Conservation (phyloP, 2,888 invertebrate genomes). For the Melikaiella ostensackeni region DNA sequence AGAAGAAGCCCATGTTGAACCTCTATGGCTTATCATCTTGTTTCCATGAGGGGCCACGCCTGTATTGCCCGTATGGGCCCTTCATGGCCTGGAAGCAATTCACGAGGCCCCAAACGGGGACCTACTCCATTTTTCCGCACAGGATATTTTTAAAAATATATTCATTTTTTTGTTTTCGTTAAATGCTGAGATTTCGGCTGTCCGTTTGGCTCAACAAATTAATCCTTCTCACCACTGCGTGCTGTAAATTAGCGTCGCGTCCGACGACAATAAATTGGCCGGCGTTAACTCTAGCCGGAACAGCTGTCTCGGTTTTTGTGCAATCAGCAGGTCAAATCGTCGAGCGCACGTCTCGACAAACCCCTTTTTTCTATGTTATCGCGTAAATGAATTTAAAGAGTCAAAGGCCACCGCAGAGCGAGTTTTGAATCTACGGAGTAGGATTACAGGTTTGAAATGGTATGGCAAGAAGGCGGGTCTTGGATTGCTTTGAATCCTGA, state of each 20-base stretch:
- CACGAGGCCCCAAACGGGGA: no score
- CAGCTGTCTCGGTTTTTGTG: slow-evolving; percentile 60
- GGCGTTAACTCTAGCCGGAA: slow-evolving; percentile 61
- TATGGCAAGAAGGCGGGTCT: neutral
- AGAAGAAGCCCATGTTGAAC: no score
- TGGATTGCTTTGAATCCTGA: slow-evolving; percentile 19
- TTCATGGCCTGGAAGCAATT: no score
- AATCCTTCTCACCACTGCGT: slow-evolving; percentile 56
- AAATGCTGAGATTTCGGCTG: slow-evolving; percentile 48
- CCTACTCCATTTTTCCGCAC: no score
- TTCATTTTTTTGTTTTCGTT: slow-evolving; percentile 10
- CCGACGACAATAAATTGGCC: slow-evolving; percentile 64
- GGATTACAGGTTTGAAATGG: slow-evolving; percentile 33
- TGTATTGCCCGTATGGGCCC: no score
- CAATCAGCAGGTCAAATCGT: slow-evolving; percentile 61
- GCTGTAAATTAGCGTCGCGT: slow-evolving; percentile 59
- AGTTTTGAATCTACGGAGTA: slow-evolving; percentile 40
- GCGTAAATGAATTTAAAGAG: slow-evolving; percentile 28
- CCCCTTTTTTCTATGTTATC: slow-evolving; percentile 40
- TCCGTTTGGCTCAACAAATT: slow-evolving; percentile 57
- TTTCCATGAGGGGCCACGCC: no score
- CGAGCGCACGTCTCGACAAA: slow-evolving; percentile 52
- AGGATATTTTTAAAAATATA: no score
- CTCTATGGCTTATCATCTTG: no score
- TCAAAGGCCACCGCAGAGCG: neutral